Conservation (phyloP, 2,113 vertebrate species). For the Psophia crepitans region DNA sequence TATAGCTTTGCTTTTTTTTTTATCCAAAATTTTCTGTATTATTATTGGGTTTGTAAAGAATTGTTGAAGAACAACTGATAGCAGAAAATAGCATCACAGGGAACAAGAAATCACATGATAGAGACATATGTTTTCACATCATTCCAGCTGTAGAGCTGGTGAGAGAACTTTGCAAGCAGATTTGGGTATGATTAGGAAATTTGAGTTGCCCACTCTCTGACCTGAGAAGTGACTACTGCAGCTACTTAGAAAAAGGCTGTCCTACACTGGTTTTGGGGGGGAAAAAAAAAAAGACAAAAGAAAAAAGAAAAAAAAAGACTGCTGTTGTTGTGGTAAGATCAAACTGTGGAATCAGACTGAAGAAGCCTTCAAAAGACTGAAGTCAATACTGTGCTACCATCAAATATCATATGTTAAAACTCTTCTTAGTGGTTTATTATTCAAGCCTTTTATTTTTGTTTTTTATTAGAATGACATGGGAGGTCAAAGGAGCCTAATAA, state of each 20-base stretch:
- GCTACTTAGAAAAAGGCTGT: neutral
- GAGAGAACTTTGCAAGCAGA: neutral
- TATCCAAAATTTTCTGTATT: neutral
- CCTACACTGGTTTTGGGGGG: neutral
- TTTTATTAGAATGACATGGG: conserved; percentile 92
- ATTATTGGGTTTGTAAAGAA: neutral
- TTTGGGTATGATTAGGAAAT: neutral
- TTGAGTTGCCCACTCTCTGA: neutral
- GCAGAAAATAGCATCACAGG: neutral
- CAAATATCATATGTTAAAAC: neutral
- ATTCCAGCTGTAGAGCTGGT: neutral
- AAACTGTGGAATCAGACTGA: neutral
- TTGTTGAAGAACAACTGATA: neutral
- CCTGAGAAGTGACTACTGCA: neutral
- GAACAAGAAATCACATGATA: neutral
- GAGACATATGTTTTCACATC: neutral
- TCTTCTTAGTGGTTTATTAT: neutral
- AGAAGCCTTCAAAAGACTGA: too few species aligned
- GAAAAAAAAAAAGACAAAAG: neutral
- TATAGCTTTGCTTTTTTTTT: neutral
- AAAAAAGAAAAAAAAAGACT: too few species aligned
- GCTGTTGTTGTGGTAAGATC: neutral
- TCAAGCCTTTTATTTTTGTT: neutral
- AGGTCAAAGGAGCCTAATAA: conserved; percentile 93
- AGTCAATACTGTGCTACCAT: neutral